Base-by-base conservation (phyloP, 2,113 vertebrate species). In the Semicossyphus pulcher region DNA sequence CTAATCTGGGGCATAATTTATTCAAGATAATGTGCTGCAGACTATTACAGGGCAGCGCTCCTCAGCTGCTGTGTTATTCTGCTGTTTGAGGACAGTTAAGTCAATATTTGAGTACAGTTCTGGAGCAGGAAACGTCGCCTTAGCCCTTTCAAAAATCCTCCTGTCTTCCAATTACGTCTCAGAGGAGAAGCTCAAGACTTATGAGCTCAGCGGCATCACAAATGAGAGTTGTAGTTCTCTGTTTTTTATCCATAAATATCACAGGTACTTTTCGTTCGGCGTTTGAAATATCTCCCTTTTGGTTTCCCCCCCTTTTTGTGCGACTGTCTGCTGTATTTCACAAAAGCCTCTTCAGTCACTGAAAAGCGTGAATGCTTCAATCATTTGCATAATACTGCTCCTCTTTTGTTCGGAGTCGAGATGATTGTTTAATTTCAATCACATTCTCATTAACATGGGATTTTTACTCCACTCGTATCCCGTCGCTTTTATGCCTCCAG, bases 371-470 rank as follows among this genome's bases (percentile, higher is more conserved):
- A 79, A 84, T 42, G 68, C 76, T 59, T 54, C 72, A 21, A 0
- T 69, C 70, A 84, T 85, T 83, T 88, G 53, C 78, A 85, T 87
- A 79, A 88, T 61, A 70, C 34, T 2, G 58, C 59, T 66, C 15
- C 49, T 47, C 77, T 81, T 53, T 81, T 86, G 76, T 86, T 81
- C 56, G 1, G 61, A 51, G 52, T 59, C 60, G 4, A 18, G 74
- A 60, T 76, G 59, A 89, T 81, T 81, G 76, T 86, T 75, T 78
- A 29, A 83, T 84, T 88, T 84, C 86, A 84, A 75, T 81, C 82
- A 49, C 76, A 34, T 48, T 39, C 54, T 80, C 54, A 78, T 82
- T 82, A 82, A 68, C 75, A 47, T 12, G 34, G n/a, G 59, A 44
- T 64, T 81, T 78, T 84, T 60, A 57, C 64, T 70, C 73, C 67